These are phyloP conservation scores for Mythimna impura DNA, from an alignment of 2,888 invertebrate species.

Conservation along the genomic window DNA sequence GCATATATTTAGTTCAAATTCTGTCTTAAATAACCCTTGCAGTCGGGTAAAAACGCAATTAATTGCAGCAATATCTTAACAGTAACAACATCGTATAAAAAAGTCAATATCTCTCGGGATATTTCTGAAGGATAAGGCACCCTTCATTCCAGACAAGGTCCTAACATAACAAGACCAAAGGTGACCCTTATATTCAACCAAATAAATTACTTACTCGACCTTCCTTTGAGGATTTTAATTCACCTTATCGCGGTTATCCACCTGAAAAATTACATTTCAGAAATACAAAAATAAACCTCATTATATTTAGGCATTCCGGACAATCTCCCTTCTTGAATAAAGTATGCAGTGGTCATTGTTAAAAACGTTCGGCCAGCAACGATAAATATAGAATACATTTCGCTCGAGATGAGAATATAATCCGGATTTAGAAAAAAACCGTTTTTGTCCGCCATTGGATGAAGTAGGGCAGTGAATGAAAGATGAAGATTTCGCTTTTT, in stretches of 20 bases:
- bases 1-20: no score
- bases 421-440: constrained; percentile 81
- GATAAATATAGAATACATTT: constrained; percentile 86
- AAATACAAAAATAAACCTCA: constrained; percentile 69
- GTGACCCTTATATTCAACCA: constrained; percentile 21
- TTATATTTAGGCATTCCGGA: constrained; percentile 72
- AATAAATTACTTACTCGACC: constrained; percentile 41
- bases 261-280: constrained; percentile 72
- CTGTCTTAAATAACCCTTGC: neutral
- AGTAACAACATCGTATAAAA: neutral
- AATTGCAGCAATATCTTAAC: neutral
- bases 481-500: constrained; percentile 56
- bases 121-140: neutral
- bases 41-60: neutral
- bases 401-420: constrained; percentile 82
- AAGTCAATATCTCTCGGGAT: neutral
- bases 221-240: constrained; percentile 56
- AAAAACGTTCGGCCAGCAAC: constrained; percentile 84
- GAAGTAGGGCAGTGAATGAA: constrained; percentile 61
- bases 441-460: constrained; percentile 69
- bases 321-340: constrained; percentile 76
- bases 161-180: constrained; percentile 20
- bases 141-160: constrained; percentile 13
- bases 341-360: constrained; percentile 79
- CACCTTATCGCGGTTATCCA: constrained; percentile 55